Evolutionary conservation across 2,888 invertebrate genomes (phyloP).

Genomic region (Aphodius granarius): DNA sequence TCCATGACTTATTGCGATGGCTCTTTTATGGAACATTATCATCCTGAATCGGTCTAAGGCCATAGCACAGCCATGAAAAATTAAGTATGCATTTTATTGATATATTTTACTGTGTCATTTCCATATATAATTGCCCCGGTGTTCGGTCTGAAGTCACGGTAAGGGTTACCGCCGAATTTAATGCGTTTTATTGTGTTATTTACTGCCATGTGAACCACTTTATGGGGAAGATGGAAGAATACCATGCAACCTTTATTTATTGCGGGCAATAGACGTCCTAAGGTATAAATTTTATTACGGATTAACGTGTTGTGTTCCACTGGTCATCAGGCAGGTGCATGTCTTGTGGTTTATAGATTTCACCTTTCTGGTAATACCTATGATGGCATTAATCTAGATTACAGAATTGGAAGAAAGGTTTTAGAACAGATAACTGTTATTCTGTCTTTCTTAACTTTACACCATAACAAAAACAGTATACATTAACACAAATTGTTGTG

Average conservation of each 20-base stretch:
- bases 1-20: neutral
- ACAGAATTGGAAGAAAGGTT: neutral
- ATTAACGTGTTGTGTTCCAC: slow-evolving; percentile 9
- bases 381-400: neutral
- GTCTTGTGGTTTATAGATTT: slow-evolving; percentile 3
- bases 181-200: slow-evolving; percentile 18
- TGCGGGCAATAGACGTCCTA: slow-evolving; percentile 21
- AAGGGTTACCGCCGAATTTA: slow-evolving; percentile 7
- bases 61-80: neutral
- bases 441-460: no score
- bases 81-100: slow-evolving; percentile 18
- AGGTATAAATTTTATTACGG: slow-evolving; percentile 22
- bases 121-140: slow-evolving; percentile 17
- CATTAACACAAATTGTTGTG: neutral
- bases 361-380: neutral
- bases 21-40: neutral
- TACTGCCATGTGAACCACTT: slow-evolving; percentile 21
- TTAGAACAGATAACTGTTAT: neutral
- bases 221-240: slow-evolving; percentile 12
- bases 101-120: slow-evolving; percentile 21
- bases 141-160: neutral
- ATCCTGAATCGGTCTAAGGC: neutral
- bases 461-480: neutral
- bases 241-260: slow-evolving; percentile 18
- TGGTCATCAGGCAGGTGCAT: neutral